phyloP scores from a whole-genome alignment of 2,113 vertebrate species.

The Antigone vipio region DNA sequence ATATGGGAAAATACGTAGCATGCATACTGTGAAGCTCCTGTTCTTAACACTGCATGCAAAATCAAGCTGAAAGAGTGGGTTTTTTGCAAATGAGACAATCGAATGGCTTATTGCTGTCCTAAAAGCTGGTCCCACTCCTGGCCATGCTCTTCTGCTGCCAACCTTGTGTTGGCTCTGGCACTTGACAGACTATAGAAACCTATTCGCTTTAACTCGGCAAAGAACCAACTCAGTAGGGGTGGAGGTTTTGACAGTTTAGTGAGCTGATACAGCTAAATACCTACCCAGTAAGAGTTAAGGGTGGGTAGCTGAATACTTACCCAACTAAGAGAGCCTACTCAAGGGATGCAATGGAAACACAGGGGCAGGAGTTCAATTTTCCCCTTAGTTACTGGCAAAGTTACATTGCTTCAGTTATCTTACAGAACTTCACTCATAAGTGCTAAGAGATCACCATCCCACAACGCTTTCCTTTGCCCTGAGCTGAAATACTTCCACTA shows the following conservation, averaged over 20 bases:
- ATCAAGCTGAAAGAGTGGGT: not conserved
- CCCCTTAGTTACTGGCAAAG: not conserved
- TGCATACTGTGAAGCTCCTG: not conserved
- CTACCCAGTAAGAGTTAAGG: not conserved
- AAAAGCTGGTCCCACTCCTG: slow-evolving; percentile 4
- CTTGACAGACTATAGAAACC: not conserved
- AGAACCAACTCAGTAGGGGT: not conserved
- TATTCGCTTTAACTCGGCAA: not conserved
- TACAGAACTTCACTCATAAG: not conserved
- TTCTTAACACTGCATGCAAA: not conserved
- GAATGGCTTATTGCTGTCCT: not conserved
- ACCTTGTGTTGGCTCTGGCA: not conserved
- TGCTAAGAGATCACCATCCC: not conserved
- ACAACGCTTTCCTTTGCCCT: not conserved
- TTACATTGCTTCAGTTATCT: not conserved
- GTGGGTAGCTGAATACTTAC: not conserved
- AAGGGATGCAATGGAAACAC: not conserved
- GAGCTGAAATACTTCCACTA: not conserved
- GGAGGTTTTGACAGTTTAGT: not conserved
- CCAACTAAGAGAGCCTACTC: not conserved
- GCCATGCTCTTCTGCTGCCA: not conserved
- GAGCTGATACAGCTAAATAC: not conserved
- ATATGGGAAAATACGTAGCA: not conserved
- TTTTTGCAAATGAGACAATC: not conserved
- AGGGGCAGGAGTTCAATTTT: not conserved